A percentile compares a stretch with the other conserved stretches of the same genome.
Evolutionary conservation across 2,113 vertebrate genomes (phyloP).

Genomic region (Spilogale gracilis): DNA sequence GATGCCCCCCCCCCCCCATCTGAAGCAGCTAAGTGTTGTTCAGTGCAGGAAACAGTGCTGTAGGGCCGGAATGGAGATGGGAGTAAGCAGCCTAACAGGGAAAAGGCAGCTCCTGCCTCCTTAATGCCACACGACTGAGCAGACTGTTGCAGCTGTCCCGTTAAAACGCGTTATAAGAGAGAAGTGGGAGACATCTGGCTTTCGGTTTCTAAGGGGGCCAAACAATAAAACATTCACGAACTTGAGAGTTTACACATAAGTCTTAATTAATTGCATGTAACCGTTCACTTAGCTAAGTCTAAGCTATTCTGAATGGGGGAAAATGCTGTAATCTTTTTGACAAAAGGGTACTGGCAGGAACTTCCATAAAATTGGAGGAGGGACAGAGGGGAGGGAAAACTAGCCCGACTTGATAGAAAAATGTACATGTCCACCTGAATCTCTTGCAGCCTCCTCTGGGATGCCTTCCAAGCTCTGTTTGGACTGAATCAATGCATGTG

Average conservation of each 20-base stretch:
- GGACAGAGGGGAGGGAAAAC: not conserved
- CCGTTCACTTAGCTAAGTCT: not conserved
- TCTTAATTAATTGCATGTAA: not conserved
- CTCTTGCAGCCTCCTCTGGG: not conserved
- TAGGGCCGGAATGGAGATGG: not conserved
- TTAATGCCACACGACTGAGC: not conserved
- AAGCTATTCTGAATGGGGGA: not conserved
- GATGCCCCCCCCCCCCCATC: accelerated
- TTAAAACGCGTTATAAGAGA: not conserved
- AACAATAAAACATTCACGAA: not conserved
- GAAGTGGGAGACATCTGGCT: not conserved
- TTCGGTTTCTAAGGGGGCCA: not conserved
- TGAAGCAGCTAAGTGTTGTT: not conserved
- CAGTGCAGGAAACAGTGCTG: not conserved
- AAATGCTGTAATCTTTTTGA: not conserved
- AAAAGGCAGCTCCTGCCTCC: not conserved
- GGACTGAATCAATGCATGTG: not conserved
- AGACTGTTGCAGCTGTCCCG: not conserved
- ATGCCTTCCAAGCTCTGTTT: not conserved
- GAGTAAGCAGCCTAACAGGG: not conserved
- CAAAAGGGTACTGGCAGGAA: not conserved
- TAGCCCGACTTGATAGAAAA: not conserved
- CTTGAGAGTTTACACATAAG: not conserved
- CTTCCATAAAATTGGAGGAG: not conserved
- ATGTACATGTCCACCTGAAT: not conserved